A percentile compares a stretch with the other conserved stretches of the same genome.
These are phyloP conservation scores for Huso huso DNA, from an alignment of 2,797 vertebrate species.

Conservation along the genomic window DNA sequence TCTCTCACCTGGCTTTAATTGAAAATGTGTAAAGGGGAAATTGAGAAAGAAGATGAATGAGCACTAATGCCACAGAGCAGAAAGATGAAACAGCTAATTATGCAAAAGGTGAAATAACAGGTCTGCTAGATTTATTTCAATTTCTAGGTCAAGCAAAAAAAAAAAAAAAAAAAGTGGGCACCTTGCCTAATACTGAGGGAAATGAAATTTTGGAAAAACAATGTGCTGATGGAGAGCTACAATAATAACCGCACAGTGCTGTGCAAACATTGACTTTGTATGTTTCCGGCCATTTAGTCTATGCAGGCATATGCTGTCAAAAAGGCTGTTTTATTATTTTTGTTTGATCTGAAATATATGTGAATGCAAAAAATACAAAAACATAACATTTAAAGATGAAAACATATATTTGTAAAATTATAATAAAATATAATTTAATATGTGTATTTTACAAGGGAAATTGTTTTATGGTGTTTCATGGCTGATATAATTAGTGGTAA, in stretches of 20 bases:
- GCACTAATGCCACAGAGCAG: constrained; percentile 15
- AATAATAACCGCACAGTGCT: constrained; percentile 13
- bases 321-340: too few species aligned
- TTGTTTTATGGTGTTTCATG: constrained; percentile 78
- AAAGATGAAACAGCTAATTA: constrained; percentile 22
- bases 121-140: constrained; percentile 18
- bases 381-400: too few species aligned
- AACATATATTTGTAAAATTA: too few species aligned
- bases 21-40: constrained; percentile 8
- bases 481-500: constrained; percentile 83
- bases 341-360: too few species aligned
- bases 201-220: constrained; percentile 26
- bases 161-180: neutral
- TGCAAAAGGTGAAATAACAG: constrained; percentile 17
- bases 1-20: constrained; percentile 1
- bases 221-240: constrained; percentile 16
- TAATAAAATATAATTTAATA: neutral
- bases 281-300: constrained; percentile 9
- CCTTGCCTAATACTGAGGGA: constrained; percentile 4
- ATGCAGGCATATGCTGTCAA: neutral
- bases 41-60: constrained; percentile 5
- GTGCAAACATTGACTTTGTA: constrained; percentile 26
- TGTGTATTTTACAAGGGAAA: constrained; percentile 63
- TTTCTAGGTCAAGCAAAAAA: constrained; percentile 11
- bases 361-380: too few species aligned